These are phyloP conservation scores for Gonocerus acuteangulatus DNA, from an alignment of 2,888 invertebrate genomes.

Conservation along the genomic window DNA sequence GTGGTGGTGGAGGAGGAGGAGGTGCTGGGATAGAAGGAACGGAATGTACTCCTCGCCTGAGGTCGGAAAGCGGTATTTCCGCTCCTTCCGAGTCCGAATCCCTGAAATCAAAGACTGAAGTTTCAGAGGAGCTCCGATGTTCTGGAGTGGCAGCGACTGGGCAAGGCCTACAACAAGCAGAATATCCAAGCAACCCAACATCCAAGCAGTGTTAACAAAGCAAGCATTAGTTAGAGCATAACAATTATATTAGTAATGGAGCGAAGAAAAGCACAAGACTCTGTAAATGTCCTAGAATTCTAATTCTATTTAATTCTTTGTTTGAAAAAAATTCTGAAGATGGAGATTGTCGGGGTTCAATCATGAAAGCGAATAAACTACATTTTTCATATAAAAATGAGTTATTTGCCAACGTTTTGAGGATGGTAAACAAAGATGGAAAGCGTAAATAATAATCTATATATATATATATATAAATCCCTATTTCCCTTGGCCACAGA, in stretches of 20 bases:
- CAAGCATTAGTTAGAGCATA: slow-evolving; percentile 1
- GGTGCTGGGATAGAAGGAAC: background rate
- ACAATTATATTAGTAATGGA: background rate
- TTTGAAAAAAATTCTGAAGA: background rate
- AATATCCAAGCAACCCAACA: slow-evolving; percentile 12
- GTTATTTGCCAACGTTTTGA: no score
- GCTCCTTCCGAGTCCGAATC: slow-evolving; percentile 55
- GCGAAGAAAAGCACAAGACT: background rate
- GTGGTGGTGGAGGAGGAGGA: background rate
- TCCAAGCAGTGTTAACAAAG: slow-evolving; percentile 5
- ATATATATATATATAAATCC: no score
- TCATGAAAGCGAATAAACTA: no score
- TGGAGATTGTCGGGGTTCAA: no score
- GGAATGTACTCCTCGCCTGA: background rate
- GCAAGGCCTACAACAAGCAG: slow-evolving; percentile 16
- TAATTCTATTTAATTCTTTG: background rate
- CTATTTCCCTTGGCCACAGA: no score
- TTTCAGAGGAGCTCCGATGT: slow-evolving; percentile 53
- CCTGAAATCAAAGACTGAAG: slow-evolving; percentile 57
- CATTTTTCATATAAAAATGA: no score
- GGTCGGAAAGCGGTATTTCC: slow-evolving; percentile 2
- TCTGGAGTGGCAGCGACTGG: slow-evolving; percentile 41
- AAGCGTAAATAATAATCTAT: no score
- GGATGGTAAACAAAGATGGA: no score
- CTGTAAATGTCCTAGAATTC: background rate